Conservation (phyloP, 2,113 vertebrate genomes). For the Zosterops pallidus region DNA sequence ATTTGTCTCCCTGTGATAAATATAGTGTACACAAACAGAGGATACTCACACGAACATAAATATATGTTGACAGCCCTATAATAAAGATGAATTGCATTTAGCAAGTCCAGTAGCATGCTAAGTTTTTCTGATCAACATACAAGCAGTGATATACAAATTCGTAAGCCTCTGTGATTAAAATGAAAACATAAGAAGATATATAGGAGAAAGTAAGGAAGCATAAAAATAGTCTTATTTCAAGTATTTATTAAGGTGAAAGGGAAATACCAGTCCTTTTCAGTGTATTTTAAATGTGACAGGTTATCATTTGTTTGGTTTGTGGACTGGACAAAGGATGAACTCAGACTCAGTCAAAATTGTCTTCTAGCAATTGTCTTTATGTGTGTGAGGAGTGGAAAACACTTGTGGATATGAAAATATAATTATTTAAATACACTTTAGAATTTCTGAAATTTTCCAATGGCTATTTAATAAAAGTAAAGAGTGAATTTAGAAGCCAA, state of each 20-base stretch:
- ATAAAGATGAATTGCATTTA: constrained; percentile 19
- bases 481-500: background rate
- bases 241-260: background rate
- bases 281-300: background rate
- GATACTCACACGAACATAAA: background rate
- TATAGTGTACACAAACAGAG: background rate
- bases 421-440: background rate
- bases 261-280: background rate
- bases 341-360: background rate
- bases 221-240: background rate
- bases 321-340: background rate
- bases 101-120: background rate
- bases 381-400: background rate
- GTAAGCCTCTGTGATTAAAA: background rate
- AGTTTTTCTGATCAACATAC: background rate
- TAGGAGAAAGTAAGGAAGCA: background rate
- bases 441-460: background rate
- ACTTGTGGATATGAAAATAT: background rate
- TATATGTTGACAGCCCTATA: background rate
- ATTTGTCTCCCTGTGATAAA: constrained; percentile 16
- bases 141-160: background rate
- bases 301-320: background rate
- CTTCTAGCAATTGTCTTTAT: background rate
- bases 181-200: background rate
- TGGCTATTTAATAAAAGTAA: background rate